Percentiles rank a stretch among this genome's conserved stretches.
These are phyloP conservation scores for Hemicordylus capensis DNA, from an alignment of 2,113 vertebrate species.

Conservation along the genomic window DNA sequence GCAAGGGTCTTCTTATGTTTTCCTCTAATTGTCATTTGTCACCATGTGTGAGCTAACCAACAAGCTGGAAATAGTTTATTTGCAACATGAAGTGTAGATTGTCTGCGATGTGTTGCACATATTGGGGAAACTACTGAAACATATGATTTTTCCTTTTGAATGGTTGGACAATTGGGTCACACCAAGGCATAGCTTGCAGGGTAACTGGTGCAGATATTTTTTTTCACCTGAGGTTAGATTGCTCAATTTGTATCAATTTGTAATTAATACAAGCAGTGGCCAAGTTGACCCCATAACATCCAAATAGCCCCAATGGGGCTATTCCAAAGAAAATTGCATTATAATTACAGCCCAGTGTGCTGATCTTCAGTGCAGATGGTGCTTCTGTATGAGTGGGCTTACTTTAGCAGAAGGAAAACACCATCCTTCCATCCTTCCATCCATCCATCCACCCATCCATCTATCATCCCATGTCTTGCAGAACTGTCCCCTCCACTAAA, in stretches of 20 bases:
- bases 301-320: neutral
- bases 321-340: neutral
- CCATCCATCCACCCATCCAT: no score
- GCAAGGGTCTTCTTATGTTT: neutral
- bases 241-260: constrained; percentile 66
- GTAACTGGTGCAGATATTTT: constrained; percentile 59
- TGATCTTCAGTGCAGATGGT: neutral
- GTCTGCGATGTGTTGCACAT: accelerated
- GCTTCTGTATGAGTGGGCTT: neutral
- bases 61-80: constrained; percentile 8
- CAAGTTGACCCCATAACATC: constrained; percentile 67
- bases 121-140: neutral
- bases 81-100: neutral
- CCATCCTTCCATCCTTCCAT: neutral
- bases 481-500: neutral
- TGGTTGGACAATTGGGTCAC: constrained; percentile 27
- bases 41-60: neutral
- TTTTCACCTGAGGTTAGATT: constrained; percentile 62
- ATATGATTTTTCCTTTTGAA: neutral
- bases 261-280: constrained; percentile 71
- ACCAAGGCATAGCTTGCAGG: constrained; percentile 1
- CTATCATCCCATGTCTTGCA: no score
- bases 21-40: neutral
- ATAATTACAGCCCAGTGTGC: neutral
- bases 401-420: neutral